Conservation (phyloP, 1,140 invertebrate genomes). For the Pseudobourletiella spinata region DNA sequence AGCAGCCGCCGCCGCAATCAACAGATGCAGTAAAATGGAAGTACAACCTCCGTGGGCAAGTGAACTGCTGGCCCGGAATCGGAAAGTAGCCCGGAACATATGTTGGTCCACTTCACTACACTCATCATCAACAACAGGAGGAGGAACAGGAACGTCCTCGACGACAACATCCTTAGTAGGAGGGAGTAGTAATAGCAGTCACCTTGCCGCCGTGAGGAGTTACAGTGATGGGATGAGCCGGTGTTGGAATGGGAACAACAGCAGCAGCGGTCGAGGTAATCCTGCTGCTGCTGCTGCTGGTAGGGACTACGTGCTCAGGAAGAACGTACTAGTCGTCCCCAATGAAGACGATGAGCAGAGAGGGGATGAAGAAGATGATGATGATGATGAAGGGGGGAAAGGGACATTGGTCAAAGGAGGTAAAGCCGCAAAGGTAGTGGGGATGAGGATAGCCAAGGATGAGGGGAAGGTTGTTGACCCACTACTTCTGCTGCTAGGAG, state of each 20-base stretch:
- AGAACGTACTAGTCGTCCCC: background rate
- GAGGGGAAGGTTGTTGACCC: background rate
- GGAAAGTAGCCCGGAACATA: background rate
- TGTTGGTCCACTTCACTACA: background rate
- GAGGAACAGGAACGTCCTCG: background rate
- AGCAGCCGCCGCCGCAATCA: too few relatives aligned
- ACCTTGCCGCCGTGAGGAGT: too few relatives aligned
- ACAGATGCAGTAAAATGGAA: background rate
- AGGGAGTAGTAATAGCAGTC: too few relatives aligned
- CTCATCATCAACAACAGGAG: background rate
- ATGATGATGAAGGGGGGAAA: background rate
- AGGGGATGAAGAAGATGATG: background rate
- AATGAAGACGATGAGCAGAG: background rate
- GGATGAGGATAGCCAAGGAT: background rate
- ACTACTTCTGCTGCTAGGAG: too few relatives aligned
- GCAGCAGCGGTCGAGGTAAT: too few relatives aligned
- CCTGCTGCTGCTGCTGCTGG: background rate
- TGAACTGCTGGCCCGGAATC: constrained; percentile 7
- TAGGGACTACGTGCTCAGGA: background rate
- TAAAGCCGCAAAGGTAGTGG: background rate
- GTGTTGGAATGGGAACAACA: too few relatives aligned
- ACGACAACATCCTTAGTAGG: too few relatives aligned
- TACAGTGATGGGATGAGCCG: too few relatives aligned
- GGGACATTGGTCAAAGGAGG: background rate
- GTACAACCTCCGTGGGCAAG: background rate